Evolutionary conservation across 1,140 invertebrate species (phyloP), one percentile per base, ranked within the genome.

Genomic region (Hetaerina americana): DNA sequence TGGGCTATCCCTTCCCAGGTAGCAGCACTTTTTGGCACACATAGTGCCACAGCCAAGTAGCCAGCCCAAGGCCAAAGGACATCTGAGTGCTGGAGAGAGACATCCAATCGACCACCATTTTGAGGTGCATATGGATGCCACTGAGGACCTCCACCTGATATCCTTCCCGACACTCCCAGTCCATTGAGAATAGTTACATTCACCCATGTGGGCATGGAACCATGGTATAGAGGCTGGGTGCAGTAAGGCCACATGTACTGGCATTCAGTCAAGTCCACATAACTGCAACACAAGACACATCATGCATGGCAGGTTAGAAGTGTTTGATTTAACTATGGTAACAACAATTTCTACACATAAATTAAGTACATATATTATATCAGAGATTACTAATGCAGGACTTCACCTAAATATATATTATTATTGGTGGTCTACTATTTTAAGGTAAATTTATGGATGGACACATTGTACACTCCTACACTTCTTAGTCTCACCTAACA

Each of bases 241-340:
- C 95, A 98, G 78, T 97, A 98, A 0, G 96, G 95, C 95, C 95
- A 97, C 94, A 97, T 96, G 79, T 97, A 97, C 73, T 94, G 93
- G 78, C 93, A 96, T 79, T 97, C 95, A 0, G 92, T 94, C 26
- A 96, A 84, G 80, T 98, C 95, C 73, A 98, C 88, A 79, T 97
- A 97, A 74, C 90, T 89, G 69, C 29, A 77, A 77, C 28, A 74
- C n/a, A n/a, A n/a, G n/a, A n/a, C n/a, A n/a, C n/a, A n/a, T n/a
- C n/a, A n/a, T n/a, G n/a, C n/a, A n/a, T n/a, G n/a, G n/a, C n/a
- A n/a, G n/a, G n/a, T n/a, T n/a, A n/a, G n/a, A n/a, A n/a, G n/a
- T n/a, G n/a, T n/a, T n/a, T n/a, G n/a, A n/a, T n/a, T n/a, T n/a
- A n/a, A n/a, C n/a, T n/a, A n/a, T n/a, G n/a, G n/a, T n/a, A n/a